Evolutionary conservation across 64 coral and sea anemone species (phyloP), one percentile per base, ranked within the genome.

Genomic region (Actinia equina): DNA sequence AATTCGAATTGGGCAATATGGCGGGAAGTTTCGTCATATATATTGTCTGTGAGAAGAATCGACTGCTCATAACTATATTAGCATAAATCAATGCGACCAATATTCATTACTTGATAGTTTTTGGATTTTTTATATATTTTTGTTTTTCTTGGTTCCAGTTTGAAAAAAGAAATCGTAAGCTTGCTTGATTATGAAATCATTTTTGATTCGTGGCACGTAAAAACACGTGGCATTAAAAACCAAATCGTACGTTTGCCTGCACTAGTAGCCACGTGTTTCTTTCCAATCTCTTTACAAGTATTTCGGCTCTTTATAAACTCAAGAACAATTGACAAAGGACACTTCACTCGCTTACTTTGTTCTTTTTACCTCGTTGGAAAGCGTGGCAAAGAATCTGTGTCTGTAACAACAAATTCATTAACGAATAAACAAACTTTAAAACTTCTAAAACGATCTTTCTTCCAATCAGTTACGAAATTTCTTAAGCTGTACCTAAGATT

Each of bases 281-380:
- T 80, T 80, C 43, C 30, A 44, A 13, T 80, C 17, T 52, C 71
- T 44, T 41, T 27, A 77, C 18, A 77, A 12, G 43, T 45, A 80
- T 44, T 80, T 41, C 4, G 77, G 18, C 45, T 80, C 77, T 80
- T 80, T 80, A 19, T 44, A 41, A 80, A 45, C 18, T 80, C 2
- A 22, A 56, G 83, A 84, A 84, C 83, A 84, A 84, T 59, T 56
- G 30, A 84, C 83, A 84, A 84, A 84, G 54, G 58, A 14, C 58
- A 27, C 58, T 84, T 84, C 83, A 56, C 11, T n/a, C 15, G 55
- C 30, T 18, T 0, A 56, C 83, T 84, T 84, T 84, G 83, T 84
- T 84, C 83, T 59, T 84, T 84, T 84, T 14, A 25, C 19, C 45
- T 80, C 45, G 41, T 20, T 80, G 77, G 30, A 80, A 80, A 80